Conservation (phyloP, 2,888 invertebrate genomes). For the Syritta pipiens region DNA sequence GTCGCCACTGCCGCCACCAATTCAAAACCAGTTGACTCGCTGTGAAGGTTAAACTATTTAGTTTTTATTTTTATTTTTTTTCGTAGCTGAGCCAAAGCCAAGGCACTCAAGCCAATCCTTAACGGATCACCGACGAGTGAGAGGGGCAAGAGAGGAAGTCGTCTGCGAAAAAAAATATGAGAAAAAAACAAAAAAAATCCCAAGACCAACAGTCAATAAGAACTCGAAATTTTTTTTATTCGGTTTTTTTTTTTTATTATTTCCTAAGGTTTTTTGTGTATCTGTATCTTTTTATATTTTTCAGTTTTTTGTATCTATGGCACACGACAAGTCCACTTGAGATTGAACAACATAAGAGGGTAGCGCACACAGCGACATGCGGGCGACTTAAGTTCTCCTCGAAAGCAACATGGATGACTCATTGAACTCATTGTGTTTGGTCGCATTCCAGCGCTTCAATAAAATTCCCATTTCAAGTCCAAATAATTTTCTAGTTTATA, state of each 20-base stretch:
- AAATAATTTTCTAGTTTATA: constrained; percentile 56
- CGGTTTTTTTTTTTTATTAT: constrained; percentile 5
- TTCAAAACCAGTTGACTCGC: constrained; percentile 36
- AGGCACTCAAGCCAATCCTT: constrained; percentile 14
- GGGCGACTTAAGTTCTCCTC: constrained; percentile 19
- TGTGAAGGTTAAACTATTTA: constrained; percentile 39
- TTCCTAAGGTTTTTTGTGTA: constrained; percentile 4
- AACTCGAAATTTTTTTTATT: not conserved
- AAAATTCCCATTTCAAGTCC: constrained; percentile 55
- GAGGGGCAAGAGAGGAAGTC: constrained; percentile 14
- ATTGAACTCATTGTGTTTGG: constrained; percentile 62
- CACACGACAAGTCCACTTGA: constrained; percentile 61
- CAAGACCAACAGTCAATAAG: constrained; percentile 30
- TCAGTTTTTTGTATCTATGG: constrained; percentile 25
- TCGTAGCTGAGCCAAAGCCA: not conserved
- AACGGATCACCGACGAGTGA: constrained; percentile 6
- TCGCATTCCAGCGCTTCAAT: constrained; percentile 61
- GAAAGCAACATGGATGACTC: constrained; percentile 58
- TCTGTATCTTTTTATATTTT: constrained; percentile 21
- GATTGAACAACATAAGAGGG: constrained; percentile 37
- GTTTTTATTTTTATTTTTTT: not conserved
- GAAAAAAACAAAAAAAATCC: constrained; percentile 4
- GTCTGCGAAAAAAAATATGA: constrained; percentile 19
- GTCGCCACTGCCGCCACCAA: not conserved
- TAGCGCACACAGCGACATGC: constrained; percentile 18